A percentile compares a stretch with the other conserved stretches of the same genome.
Conservation (phyloP, 2,797 vertebrate species). For the Dendrocincla fuliginosa region DNA sequence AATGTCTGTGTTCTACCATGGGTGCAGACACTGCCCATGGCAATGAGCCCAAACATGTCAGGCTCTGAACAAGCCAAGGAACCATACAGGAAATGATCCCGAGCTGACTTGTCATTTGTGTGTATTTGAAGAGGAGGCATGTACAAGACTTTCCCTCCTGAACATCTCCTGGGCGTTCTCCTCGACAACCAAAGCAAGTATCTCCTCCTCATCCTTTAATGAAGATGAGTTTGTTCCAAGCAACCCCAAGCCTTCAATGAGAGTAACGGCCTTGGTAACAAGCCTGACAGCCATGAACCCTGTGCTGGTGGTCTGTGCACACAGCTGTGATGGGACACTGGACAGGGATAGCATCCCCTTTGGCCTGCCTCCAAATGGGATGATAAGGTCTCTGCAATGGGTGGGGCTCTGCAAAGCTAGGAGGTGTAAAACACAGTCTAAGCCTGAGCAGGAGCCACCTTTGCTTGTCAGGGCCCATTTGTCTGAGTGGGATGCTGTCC, state of each 20-base stretch:
- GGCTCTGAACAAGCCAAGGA: background rate
- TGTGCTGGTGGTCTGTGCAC: background rate
- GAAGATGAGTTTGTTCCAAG: background rate
- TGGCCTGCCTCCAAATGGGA: background rate
- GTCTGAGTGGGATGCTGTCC: background rate
- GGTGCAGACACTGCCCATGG: background rate
- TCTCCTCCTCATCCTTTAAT: background rate
- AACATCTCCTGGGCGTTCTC: background rate
- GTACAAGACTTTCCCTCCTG: background rate
- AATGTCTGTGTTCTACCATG: fast-evolving
- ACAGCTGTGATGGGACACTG: background rate
- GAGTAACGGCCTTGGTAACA: background rate
- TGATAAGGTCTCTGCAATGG: background rate
- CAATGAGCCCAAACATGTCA: background rate
- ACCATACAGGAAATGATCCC: background rate
- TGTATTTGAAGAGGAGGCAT: background rate
- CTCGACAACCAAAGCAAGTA: background rate
- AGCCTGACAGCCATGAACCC: fast-evolving
- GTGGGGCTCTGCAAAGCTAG: background rate
- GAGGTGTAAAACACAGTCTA: background rate
- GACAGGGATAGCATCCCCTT: background rate
- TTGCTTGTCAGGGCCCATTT: background rate
- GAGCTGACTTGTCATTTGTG: background rate
- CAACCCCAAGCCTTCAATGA: background rate
- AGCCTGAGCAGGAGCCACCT: background rate